Percentiles rank a stretch among this genome's conserved stretches.
These are phyloP conservation scores for Oncorhynchus gorbuscha DNA, from an alignment of 2,113 vertebrate genomes.

Conservation along the genomic window DNA sequence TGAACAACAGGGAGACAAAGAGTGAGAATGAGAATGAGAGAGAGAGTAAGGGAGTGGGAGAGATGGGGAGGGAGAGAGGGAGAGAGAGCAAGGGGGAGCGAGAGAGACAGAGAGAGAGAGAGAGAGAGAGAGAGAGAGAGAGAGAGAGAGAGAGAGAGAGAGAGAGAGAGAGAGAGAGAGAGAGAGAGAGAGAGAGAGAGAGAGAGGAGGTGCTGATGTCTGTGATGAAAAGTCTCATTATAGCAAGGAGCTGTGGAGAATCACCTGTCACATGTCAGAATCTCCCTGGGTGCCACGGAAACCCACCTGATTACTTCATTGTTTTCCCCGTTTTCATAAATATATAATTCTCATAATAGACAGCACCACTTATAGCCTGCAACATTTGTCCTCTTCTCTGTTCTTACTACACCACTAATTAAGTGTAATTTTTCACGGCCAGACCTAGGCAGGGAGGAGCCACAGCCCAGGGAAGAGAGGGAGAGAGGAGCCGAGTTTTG, in stretches of 20 bases:
- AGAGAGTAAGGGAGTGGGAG: background rate
- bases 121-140: background rate
- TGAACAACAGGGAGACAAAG: background rate
- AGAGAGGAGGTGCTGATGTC: background rate
- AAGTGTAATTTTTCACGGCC: constrained; percentile 48
- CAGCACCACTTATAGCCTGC: constrained; percentile 33
- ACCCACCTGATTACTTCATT: constrained; percentile 33
- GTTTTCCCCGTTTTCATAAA: constrained; percentile 46
- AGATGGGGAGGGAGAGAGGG: background rate
- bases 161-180: too few relatives aligned
- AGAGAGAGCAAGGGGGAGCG: too few relatives aligned
- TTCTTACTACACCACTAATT: constrained; percentile 38
- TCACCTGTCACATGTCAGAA: constrained; percentile 40
- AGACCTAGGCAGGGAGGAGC: constrained; percentile 14
- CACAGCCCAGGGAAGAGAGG: background rate
- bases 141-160: background rate
- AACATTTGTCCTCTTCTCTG: constrained; percentile 16
- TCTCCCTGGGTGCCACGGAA: constrained; percentile 29
- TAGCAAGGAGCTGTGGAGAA: constrained; percentile 29
- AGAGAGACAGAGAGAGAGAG: too few relatives aligned
- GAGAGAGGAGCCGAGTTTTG: constrained; percentile 20
- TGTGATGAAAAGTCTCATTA: constrained; percentile 45
- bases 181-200: too few relatives aligned
- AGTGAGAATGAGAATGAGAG: background rate
- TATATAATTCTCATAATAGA: constrained; percentile 39